Conservation (phyloP, 2,797 vertebrate genomes). For the Karalla daura region DNA sequence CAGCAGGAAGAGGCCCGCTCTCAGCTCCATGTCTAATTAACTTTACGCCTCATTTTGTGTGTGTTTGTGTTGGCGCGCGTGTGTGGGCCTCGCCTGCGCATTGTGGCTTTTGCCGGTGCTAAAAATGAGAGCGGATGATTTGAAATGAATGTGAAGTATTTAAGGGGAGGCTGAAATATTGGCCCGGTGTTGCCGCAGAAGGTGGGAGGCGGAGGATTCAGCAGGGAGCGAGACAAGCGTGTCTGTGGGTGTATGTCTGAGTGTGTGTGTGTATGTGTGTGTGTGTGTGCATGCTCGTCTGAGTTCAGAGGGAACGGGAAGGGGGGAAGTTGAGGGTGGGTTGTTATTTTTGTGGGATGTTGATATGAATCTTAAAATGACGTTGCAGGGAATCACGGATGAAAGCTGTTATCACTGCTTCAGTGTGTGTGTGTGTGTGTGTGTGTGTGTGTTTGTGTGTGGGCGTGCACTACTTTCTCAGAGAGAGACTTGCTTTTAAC, state of each 20-base stretch:
- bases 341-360: conserved; percentile 27
- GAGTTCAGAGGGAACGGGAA: conserved; percentile 9
- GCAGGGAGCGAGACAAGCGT: conserved; percentile 21
- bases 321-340: not conserved
- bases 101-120: conserved; percentile 35
- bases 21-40: conserved; percentile 80
- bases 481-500: not conserved
- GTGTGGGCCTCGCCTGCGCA: conserved; percentile 39
- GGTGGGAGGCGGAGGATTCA: conserved; percentile 47
- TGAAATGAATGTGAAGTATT: conserved; percentile 62
- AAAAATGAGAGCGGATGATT: conserved; percentile 58
- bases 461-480: not conserved
- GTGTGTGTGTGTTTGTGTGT: not conserved
- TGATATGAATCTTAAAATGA: conserved; percentile 30
- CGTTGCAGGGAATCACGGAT: conserved; percentile 10
- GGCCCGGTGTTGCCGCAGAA: conserved; percentile 48
- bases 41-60: conserved; percentile 64
- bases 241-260: no score
- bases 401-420: conserved; percentile 26
- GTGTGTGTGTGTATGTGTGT: no score
- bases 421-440: not conserved
- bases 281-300: conserved; percentile 26
- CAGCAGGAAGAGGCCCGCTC: conserved; percentile 71
- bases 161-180: conserved; percentile 55
- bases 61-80: conserved; percentile 32